Percentiles rank a stretch among this genome's conserved stretches.
Conservation (phyloP, 2,797 vertebrate species). For the Dipus sagitta region DNA sequence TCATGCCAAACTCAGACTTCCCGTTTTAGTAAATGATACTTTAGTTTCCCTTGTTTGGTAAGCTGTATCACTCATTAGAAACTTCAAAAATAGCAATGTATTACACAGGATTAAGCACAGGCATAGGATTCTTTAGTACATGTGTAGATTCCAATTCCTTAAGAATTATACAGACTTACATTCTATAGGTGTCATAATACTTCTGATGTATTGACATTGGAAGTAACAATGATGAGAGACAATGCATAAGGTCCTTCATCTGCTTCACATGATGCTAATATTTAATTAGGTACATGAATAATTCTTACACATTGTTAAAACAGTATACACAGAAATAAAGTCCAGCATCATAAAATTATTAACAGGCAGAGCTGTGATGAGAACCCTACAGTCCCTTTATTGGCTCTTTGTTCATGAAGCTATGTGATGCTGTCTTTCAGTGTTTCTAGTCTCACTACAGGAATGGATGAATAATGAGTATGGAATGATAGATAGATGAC, state of each 20-base stretch:
- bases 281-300: not conserved
- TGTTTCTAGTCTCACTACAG: not conserved
- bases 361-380: not conserved
- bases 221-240: not conserved
- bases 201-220: not conserved
- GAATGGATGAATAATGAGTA: too few species aligned
- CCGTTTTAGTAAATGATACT: not conserved
- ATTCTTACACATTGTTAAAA: not conserved
- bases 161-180: too few species aligned
- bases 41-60: not conserved
- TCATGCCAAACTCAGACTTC: too few species aligned
- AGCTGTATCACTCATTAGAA: not conserved
- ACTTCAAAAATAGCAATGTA: not conserved
- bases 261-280: not conserved
- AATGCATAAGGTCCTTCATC: not conserved
- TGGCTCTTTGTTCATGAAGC: not conserved
- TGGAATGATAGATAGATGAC: too few species aligned
- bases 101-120: not conserved
- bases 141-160: not conserved
- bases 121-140: not conserved
- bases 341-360: not conserved
- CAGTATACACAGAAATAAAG: not conserved
- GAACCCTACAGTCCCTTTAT: not conserved
- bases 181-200: not conserved
- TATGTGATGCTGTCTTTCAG: not conserved